Conservation (phyloP, 1,140 invertebrate species). For the Lucilia sericata region DNA sequence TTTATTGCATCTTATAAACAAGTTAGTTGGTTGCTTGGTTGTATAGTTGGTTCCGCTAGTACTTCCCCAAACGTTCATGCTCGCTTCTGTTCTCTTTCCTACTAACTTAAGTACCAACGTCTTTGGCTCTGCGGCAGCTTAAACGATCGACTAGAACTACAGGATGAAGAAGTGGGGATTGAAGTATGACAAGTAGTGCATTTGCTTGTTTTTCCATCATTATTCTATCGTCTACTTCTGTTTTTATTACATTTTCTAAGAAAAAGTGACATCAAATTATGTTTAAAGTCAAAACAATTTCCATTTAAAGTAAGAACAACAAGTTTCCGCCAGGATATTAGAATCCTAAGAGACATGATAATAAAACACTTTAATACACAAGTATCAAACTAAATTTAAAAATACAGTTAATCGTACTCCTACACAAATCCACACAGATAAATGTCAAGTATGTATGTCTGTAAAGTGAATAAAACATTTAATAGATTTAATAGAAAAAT, state of each 20-base stretch:
- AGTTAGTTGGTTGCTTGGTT: background rate
- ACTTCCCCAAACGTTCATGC: background rate
- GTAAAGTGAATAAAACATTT: too few species aligned
- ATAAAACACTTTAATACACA: background rate
- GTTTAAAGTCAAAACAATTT: slow-evolving; percentile 38
- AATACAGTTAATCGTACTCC: background rate
- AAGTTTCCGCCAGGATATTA: background rate
- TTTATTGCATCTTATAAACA: slow-evolving; percentile 22
- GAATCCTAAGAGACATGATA: background rate
- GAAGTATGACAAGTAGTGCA: too few species aligned
- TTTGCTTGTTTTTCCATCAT: too few species aligned
- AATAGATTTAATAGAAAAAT: too few species aligned
- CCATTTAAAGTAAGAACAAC: background rate
- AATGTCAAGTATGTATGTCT: too few species aligned
- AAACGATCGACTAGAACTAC: too few species aligned
- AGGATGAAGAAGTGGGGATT: too few species aligned
- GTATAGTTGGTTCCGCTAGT: too few species aligned
- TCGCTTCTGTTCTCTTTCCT: background rate
- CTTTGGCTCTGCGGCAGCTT: background rate
- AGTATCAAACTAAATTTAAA: background rate
- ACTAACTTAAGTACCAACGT: background rate
- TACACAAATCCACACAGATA: background rate
- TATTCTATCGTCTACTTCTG: background rate
- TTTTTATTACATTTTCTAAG: background rate
- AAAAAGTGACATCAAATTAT: slow-evolving; percentile 24